Evolutionary conservation across 2,888 invertebrate species (phyloP).

Genomic region (Entomobrya proxima): DNA sequence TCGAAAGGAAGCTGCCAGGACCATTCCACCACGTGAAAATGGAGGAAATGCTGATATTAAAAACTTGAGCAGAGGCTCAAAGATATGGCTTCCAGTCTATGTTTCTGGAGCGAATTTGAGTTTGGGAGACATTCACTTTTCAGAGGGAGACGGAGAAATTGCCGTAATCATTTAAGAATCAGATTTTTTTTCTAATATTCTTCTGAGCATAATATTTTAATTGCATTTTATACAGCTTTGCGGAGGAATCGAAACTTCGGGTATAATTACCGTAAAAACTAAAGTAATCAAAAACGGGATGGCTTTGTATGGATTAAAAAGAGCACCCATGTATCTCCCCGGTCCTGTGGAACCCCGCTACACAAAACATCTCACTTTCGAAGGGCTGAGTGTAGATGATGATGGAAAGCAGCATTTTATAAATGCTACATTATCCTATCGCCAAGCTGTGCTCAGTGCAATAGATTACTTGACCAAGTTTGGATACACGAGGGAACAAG

Average conservation of each 20-base stretch:
- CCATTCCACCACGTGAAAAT: constrained; percentile 70
- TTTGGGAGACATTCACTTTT: constrained; percentile 71
- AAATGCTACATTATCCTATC: constrained; percentile 63
- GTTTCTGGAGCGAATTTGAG: constrained; percentile 70
- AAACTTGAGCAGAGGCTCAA: constrained; percentile 69
- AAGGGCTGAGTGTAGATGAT: constrained; percentile 69
- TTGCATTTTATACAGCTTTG: constrained; percentile 60
- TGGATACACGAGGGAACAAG: constrained; percentile 69
- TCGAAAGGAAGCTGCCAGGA: constrained; percentile 69
- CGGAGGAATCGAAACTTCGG: constrained; percentile 71
- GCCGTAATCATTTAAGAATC: constrained; percentile 41
- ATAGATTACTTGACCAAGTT: constrained; percentile 70
- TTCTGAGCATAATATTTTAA: background rate
- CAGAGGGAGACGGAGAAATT: constrained; percentile 72
- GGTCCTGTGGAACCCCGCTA: constrained; percentile 68
- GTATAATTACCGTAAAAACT: constrained; percentile 60
- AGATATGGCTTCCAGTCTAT: constrained; percentile 71
- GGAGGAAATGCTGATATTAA: constrained; percentile 74
- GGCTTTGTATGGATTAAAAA: constrained; percentile 52
- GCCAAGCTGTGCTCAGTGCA: constrained; percentile 66
- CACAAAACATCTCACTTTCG: constrained; percentile 66
- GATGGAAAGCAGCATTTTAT: constrained; percentile 69
- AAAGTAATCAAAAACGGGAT: constrained; percentile 69
- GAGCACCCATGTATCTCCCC: constrained; percentile 68
- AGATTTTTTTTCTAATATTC: background rate